Evolutionary conservation across 2,888 invertebrate species (phyloP), one percentile per base, ranked within the genome.

Genomic region (Unio delphinus): DNA sequence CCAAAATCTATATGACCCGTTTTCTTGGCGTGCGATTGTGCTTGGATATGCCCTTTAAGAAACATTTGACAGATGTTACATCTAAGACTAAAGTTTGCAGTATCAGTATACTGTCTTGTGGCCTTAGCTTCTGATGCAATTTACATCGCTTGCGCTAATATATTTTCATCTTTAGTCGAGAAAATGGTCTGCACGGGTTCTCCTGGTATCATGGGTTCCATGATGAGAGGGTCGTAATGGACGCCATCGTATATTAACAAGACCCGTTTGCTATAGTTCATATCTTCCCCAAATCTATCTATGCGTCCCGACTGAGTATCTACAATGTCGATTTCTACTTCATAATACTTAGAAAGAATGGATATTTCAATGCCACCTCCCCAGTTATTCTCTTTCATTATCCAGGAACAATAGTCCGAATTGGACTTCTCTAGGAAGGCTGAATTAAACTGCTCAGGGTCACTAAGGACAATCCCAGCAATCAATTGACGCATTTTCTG

Each of bases 361-460:
- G 97, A 93, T 55, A 98, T 92, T 91, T 98, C 98, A 80, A 98
- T 98, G 70, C 96, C 98, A 75, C 98, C 98, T 74, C 98, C 98
- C 98, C 98, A 98, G 4, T 86, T 81, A 20, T 86, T 83, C 0
- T 95, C 93, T 83, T 94, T 94, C 86, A 93, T 92, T 78, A 98
- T 98, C 98, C 98, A 98, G 4, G 92, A 91, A 85, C 96, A 96
- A 88, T 98, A 98, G 66, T 96, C 95, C 0, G 92, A 89, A 86
- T 95, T 95, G 0, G 95, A 94, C 90, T 94, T 86, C 2, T 88
- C 89, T 20, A 98, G 92, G 83, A 97, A 93, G 0, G 95, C 98
- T 87, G 96, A 95, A 68, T 93, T 95, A 90, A 95, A 98, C 55
- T 93, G 93, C 15, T 93, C 94, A 0, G 92, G 92, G 84, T 97